Evolutionary conservation across 2,113 vertebrate species (phyloP).

Genomic region (Pygoscelis antarcticus): DNA sequence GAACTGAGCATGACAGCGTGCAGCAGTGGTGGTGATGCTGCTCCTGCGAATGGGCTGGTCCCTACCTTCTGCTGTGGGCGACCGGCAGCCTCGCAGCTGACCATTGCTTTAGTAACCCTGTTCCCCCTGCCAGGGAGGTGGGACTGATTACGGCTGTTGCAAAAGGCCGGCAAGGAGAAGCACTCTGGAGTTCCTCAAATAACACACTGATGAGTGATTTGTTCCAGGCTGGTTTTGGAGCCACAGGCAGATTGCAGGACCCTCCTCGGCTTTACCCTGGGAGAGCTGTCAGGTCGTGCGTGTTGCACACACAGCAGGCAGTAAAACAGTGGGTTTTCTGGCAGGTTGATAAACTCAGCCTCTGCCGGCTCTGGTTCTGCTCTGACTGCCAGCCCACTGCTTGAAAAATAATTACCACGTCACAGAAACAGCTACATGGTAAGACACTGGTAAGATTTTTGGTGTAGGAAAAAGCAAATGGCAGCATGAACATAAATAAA

Average conservation of each 20-base stretch:
- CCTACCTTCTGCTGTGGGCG: background rate
- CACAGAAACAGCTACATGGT: too few relatives aligned
- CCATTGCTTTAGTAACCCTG: too few relatives aligned
- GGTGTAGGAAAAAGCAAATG: background rate
- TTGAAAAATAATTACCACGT: accelerated
- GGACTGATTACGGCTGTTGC: background rate
- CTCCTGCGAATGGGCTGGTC: background rate
- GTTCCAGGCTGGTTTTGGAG: background rate
- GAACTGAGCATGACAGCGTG: background rate
- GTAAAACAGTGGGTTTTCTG: background rate
- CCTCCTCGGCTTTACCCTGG: background rate
- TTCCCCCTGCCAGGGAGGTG: background rate
- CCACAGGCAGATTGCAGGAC: too few relatives aligned
- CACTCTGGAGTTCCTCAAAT: background rate
- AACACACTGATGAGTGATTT: background rate
- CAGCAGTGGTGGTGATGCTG: background rate
- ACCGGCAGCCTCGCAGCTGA: too few relatives aligned
- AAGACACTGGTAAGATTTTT: accelerated
- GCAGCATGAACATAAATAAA: accelerated
- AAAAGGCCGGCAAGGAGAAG: background rate
- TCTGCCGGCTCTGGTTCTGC: background rate
- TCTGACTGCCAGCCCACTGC: background rate
- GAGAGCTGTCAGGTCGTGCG: too few relatives aligned
- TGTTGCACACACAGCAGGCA: too few relatives aligned
- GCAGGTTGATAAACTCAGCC: too few relatives aligned